These are phyloP conservation scores for Eudorcas thomsonii DNA, from an alignment of 2,113 vertebrate genomes.

Conservation along the genomic window DNA sequence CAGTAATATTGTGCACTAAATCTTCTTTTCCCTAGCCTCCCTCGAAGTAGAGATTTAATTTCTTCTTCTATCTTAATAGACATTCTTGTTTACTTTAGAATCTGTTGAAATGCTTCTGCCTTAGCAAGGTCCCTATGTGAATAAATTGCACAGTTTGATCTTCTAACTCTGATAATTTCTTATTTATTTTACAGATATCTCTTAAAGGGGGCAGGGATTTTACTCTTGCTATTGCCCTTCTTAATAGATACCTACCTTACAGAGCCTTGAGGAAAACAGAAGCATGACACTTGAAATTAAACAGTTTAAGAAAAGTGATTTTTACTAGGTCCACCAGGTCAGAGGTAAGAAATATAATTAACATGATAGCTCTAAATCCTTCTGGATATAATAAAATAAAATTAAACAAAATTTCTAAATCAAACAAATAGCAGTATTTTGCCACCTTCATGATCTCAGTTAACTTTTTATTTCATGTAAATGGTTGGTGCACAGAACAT, in stretches of 20 bases:
- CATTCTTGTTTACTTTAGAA: constrained; percentile 41
- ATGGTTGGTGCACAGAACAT: not conserved
- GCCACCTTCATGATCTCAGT: not conserved
- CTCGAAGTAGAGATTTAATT: constrained; percentile 16
- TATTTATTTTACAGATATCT: not conserved
- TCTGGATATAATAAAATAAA: not conserved
- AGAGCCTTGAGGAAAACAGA: not conserved
- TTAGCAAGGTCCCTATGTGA: not conserved
- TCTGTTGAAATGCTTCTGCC: not conserved
- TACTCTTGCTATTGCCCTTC: not conserved
- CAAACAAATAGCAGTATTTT: not conserved
- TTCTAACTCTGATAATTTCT: not conserved
- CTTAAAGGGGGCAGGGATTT: not conserved
- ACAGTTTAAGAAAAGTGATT: not conserved
- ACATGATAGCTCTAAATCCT: not conserved
- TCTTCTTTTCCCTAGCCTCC: constrained; percentile 1
- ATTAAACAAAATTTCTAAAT: not conserved
- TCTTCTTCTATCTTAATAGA: not conserved
- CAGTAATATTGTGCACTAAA: not conserved
- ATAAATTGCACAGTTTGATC: not conserved
- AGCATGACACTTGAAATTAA: not conserved
- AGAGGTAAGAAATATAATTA: not conserved
- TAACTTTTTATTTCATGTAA: not conserved
- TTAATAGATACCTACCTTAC: not conserved
- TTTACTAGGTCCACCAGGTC: not conserved